Evolutionary conservation across 2,888 invertebrate genomes (phyloP).

Genomic region (Tenthredo scrophulariae): DNA sequence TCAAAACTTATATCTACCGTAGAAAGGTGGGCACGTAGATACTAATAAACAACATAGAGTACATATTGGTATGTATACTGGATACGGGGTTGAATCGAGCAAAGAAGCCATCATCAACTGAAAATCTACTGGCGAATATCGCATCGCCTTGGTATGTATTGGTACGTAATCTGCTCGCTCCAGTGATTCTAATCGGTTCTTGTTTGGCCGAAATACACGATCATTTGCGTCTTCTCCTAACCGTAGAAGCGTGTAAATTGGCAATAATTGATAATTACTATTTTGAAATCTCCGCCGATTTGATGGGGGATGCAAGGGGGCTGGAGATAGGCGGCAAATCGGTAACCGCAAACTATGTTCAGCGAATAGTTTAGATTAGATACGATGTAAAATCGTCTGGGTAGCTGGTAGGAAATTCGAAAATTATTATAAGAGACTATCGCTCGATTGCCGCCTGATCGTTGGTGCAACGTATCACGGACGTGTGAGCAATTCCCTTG

Average conservation of each 20-base stretch:
- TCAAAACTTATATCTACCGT: not conserved
- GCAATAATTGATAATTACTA: conserved; percentile 47
- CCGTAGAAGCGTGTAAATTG: conserved; percentile 28
- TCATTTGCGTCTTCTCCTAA: conserved; percentile 7
- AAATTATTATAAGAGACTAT: conserved; percentile 46
- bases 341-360: conserved; percentile 42
- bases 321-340: not conserved
- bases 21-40: not conserved
- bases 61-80: not conserved
- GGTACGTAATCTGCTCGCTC: not conserved
- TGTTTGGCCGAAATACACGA: conserved; percentile 8
- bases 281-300: conserved; percentile 1
- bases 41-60: not conserved
- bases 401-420: conserved; percentile 15
- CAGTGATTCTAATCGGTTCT: conserved; percentile 10
- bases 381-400: conserved; percentile 3
- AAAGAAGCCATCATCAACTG: not conserved
- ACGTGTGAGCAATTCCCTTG: conserved; percentile 38
- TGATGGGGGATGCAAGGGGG: not conserved
- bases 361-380: conserved; percentile 7
- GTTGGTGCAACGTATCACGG: conserved; percentile 43
- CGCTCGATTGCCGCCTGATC: conserved; percentile 42
- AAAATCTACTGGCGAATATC: not conserved
- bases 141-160: not conserved
- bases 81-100: not conserved